These are phyloP conservation scores for Papio anubis DNA, from an alignment of 2,113 vertebrate genomes.

Conservation along the genomic window DNA sequence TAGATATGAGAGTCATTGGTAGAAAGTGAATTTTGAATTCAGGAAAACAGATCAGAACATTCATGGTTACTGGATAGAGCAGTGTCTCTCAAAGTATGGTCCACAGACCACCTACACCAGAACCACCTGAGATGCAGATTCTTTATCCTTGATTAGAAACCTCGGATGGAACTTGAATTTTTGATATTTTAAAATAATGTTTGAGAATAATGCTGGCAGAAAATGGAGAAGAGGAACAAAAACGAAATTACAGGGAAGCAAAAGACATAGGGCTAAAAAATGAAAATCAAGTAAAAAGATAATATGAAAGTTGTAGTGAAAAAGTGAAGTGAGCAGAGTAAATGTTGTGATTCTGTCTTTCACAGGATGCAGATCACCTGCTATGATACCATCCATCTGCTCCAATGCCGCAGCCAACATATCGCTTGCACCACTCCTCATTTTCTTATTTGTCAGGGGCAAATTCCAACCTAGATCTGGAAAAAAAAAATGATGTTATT, in stretches of 20 bases:
- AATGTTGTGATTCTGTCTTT: neutral
- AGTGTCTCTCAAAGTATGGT: neutral
- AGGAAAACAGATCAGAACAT: neutral
- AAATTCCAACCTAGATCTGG: conserved; percentile 65
- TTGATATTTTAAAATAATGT: conserved; percentile 16
- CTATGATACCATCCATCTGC: conserved; percentile 99
- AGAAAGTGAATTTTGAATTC: neutral
- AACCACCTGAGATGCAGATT: neutral
- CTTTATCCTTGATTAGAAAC: neutral
- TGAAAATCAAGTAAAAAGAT: neutral
- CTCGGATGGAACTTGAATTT: neutral
- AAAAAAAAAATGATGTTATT: rapidly evolving
- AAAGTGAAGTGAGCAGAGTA: neutral
- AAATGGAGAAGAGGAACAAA: neutral
- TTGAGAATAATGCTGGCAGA: neutral
- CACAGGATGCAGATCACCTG: conserved; percentile 85
- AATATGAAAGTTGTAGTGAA: neutral
- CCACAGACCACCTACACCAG: neutral
- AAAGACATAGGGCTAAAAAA: neutral
- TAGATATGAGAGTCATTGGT: neutral
- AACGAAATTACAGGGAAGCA: neutral
- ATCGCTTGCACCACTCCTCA: conserved; percentile 99
- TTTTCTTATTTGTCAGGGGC: conserved; percentile 81
- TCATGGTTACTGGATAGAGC: neutral
- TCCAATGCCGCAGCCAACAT: conserved; percentile 98